Base-by-base conservation (phyloP, 2,113 vertebrate genomes). In the Coturnix japonica region DNA sequence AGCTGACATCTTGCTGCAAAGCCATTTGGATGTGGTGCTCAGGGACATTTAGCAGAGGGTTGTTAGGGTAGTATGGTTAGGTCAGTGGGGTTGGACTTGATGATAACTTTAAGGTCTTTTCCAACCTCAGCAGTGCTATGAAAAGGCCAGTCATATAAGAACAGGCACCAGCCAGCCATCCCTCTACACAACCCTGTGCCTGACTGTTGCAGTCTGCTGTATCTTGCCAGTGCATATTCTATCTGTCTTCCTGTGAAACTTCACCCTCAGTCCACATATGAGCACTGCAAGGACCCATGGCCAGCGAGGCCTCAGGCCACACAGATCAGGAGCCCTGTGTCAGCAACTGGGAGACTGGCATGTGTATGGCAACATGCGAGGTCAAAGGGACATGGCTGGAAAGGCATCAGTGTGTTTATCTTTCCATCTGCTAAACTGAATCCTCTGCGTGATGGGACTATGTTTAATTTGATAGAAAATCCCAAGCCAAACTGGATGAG, bases 341-440 rank as follows among this genome's bases (percentile, higher is more conserved):
- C 41, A 66, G 12, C 6, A 76, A 51, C 28, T 33, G 43, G 18
- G 37, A 10, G 26, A 33, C 22, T 11, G 17, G 60, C 12, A 17
- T 2, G 4, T 4, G 2, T 21, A 60, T 1, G 14, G 47, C 5
- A 4, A 15, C 8, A 11, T 4, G 22, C 78, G 28, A 47, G 11
- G 35, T 51, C 25, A 44, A 15, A 56, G 22, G 49, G 7, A 4
- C 30, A 43, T 26, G 30, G 46, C 23, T 26, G 16, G 8, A 70
- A 30, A 7, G 21, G 47, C 1, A 2, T 59, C 65, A 15, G 8
- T 21, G 37, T 59, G 9, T 21, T 56, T 56, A 65, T n/a, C 30
- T 61, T 59, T 23, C 31, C 28, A 33, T 26, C 63, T 44, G 6
- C 39, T 44, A 21, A 66, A 66, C 16, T 23, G 31, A 44, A 44